Evolutionary conservation across 2,113 vertebrate genomes (phyloP).

Genomic region (Ictalurus punctatus): DNA sequence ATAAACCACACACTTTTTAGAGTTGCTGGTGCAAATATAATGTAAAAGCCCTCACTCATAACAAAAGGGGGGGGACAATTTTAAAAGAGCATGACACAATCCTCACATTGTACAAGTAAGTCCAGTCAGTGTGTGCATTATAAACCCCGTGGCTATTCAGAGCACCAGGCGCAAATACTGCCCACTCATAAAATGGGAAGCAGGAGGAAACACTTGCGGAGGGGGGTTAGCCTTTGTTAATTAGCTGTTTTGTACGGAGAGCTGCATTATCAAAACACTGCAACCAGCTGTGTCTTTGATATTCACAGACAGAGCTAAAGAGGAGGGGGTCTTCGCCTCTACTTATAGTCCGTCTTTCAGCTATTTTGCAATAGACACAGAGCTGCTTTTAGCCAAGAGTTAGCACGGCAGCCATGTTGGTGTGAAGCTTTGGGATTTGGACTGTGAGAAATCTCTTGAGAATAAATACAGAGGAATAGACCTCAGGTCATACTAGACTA

Average conservation of each 20-base stretch:
- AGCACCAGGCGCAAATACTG: conserved; percentile 57
- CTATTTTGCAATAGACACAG: conserved; percentile 59
- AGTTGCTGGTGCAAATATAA: conserved; percentile 65
- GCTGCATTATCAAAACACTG: conserved; percentile 84
- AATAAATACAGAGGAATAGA: background rate
- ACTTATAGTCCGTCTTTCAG: conserved; percentile 61
- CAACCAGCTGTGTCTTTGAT: conserved; percentile 92
- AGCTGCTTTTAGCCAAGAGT: conserved; percentile 52
- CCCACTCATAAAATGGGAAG: conserved; percentile 75
- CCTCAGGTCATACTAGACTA: background rate
- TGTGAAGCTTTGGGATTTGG: conserved; percentile 16
- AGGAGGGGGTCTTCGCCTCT: conserved; percentile 61
- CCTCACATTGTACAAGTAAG: conserved; percentile 63
- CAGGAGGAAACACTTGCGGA: conserved; percentile 62
- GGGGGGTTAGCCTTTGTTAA: conserved; percentile 79
- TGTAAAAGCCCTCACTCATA: conserved; percentile 61
- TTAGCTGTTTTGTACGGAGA: conserved; percentile 84
- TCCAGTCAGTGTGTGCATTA: conserved; percentile 63
- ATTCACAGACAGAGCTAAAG: conserved; percentile 72
- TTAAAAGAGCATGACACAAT: conserved; percentile 66
- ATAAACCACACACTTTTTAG: conserved; percentile 35
- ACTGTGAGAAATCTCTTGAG: background rate
- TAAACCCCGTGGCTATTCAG: conserved; percentile 71
- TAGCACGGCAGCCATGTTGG: conserved; percentile 49
- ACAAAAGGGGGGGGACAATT: conserved; percentile 49